Evolutionary conservation across 2,888 invertebrate species (phyloP), one percentile per base, ranked within the genome.

Genomic region (Drymonia ruficornis): DNA sequence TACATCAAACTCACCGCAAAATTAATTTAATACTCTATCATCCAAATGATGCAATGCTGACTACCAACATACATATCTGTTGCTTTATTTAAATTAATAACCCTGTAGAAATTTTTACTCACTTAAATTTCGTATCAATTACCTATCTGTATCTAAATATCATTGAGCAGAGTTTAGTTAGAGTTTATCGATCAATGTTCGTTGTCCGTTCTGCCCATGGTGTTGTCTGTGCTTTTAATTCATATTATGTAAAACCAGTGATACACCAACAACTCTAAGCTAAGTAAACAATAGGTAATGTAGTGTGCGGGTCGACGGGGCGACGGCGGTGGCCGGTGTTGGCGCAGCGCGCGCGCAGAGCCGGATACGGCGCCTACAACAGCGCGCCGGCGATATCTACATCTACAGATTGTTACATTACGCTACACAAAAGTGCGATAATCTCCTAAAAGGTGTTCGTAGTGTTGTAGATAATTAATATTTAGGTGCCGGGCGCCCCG

Each of bases 381-480:
- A 42, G 16, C 18, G 44, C 64, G 63, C 66, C 69, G 56, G 72
- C 79, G 72, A 74, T 86, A 89, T 89, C 86, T 86, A 76, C 81
- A 89, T 89, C 82, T 82, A 56, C 46, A 82, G 84, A 86, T 86
- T 74, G 84, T 82, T 80, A 80, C 84, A 82, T 85, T 86, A 81
- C 78, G 68, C 64, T 76, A 74, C 74, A 85, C 76, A 80, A 83
- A 80, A 84, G 84, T 83, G 83, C 85, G 91, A 91, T 91, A 89
- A 91, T 91, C 89, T 91, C 78, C 78, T 84, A 84, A 91, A 91
- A 91, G 91, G 89, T 90, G 90, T 89, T 83, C 82, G 81, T 84
- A 78, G 84, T 86, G 86, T 85, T 88, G 84, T 87, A 85, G 87
- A 86, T 92, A 92, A 91, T 92, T 92, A 92, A 92, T 91, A 92